Percentiles rank a stretch among this genome's conserved stretches.
Evolutionary conservation across 2,888 invertebrate genomes (phyloP).

Genomic region (Nysson spinosus): DNA sequence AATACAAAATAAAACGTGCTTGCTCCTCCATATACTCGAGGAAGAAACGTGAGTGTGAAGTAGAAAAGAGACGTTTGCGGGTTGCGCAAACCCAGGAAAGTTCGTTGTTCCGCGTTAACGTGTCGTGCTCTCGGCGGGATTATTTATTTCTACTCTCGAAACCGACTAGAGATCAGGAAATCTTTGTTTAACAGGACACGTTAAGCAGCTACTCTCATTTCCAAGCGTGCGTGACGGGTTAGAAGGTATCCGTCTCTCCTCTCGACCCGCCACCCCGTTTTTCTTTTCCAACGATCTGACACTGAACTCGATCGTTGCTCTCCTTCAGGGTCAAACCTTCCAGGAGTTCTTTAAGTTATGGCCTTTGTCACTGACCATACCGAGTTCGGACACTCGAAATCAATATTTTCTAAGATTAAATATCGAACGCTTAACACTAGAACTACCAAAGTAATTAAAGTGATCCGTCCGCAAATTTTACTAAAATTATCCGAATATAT

Average conservation of each 20-base stretch:
- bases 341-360: constrained; percentile 35
- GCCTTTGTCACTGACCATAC: constrained; percentile 13
- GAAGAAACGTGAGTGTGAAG: too few species aligned
- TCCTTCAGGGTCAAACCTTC: constrained; percentile 50
- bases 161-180: constrained; percentile 24
- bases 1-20: too few species aligned
- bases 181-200: constrained; percentile 19
- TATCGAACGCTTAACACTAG: too few species aligned
- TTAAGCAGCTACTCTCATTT: constrained; percentile 40
- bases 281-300: constrained; percentile 50
- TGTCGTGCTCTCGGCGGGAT: too few species aligned
- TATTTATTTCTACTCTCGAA: constrained; percentile 2
- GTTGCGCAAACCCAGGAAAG: background rate
- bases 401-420: background rate
- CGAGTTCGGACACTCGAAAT: constrained; percentile 2
- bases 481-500: too few species aligned
- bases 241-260: constrained; percentile 36
- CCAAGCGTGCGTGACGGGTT: constrained; percentile 49
- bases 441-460: too few species aligned
- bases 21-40: too few species aligned
- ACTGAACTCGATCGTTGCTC: constrained; percentile 51
- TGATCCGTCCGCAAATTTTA: too few species aligned
- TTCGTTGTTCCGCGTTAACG: background rate
- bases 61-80: too few species aligned
- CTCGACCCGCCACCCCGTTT: constrained; percentile 33